These are phyloP conservation scores for Polyommatus iphigenia DNA, from an alignment of 2,888 invertebrate species.

Conservation along the genomic window DNA sequence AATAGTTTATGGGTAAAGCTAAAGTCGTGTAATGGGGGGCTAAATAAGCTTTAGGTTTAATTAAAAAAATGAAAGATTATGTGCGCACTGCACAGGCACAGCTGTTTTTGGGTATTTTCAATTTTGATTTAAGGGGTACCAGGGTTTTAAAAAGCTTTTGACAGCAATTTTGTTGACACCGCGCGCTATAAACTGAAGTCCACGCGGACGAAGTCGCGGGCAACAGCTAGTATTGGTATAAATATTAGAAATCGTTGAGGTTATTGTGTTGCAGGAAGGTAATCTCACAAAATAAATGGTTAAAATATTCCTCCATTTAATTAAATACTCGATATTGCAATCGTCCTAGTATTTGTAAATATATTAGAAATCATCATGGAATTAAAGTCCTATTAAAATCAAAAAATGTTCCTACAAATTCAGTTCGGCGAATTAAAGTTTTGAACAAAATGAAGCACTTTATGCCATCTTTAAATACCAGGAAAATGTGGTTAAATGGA, in stretches of 20 bases:
- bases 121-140: too few relatives aligned
- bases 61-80: too few relatives aligned
- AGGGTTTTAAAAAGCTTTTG: too few relatives aligned
- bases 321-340: neutral
- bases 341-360: neutral
- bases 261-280: conserved; percentile 20
- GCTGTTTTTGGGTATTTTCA: too few relatives aligned
- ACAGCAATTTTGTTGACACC: too few relatives aligned
- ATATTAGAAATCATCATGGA: conserved; percentile 8
- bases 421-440: neutral
- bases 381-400: neutral
- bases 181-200: too few relatives aligned
- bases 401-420: neutral
- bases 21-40: too few relatives aligned
- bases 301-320: conserved; percentile 10
- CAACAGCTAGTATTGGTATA: conserved; percentile 2
- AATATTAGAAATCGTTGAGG: conserved; percentile 16
- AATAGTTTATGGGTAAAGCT: too few relatives aligned
- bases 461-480: neutral
- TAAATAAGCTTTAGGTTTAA: too few relatives aligned
- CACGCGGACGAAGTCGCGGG: too few relatives aligned
- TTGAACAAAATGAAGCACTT: neutral
- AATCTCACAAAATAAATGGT: conserved; percentile 8
- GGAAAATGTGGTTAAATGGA: conserved; percentile 2
- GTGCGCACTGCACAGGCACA: too few relatives aligned